Conservation (phyloP, 2,888 invertebrate species). For the Elysia crispata region DNA sequence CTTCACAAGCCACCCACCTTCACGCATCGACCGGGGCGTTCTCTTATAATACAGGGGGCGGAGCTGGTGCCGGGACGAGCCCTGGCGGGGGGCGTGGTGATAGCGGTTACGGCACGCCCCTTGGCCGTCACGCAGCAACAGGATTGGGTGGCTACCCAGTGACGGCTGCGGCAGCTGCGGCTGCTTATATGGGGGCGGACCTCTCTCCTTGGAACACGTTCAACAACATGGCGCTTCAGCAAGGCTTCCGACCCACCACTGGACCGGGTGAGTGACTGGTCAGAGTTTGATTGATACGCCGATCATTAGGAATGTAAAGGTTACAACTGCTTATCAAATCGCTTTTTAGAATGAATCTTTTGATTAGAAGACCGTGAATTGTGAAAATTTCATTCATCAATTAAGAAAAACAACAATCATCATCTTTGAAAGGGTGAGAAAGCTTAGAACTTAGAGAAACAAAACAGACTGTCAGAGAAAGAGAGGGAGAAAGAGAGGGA, state of each 20-base stretch:
- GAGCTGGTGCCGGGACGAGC: conserved; percentile 24
- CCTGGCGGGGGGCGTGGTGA: conserved; percentile 41
- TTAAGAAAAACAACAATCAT: no score
- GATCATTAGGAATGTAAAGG: no score
- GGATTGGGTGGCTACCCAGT: conserved; percentile 65
- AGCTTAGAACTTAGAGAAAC: no score
- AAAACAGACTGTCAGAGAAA: no score
- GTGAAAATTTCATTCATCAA: no score
- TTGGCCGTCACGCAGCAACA: conserved; percentile 40
- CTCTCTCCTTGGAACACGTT: conserved; percentile 71
- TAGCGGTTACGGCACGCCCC: conserved; percentile 33
- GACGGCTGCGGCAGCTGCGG: no score
- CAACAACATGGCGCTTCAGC: conserved; percentile 68
- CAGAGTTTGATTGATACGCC: no score
- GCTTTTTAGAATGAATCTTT: no score
- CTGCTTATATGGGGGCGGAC: conserved; percentile 69
- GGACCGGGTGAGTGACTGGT: conserved; percentile 69
- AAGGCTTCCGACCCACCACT: conserved; percentile 64
- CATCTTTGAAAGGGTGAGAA: no score
- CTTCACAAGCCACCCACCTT: conserved; percentile 35
- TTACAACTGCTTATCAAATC: no score
- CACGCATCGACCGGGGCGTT: conserved; percentile 41
- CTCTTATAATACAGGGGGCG: conserved; percentile 36
- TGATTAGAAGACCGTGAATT: no score
- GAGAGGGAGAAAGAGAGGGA: no score